Evolutionary conservation across 2,113 vertebrate genomes (phyloP).

Genomic region (Morone chrysops): DNA sequence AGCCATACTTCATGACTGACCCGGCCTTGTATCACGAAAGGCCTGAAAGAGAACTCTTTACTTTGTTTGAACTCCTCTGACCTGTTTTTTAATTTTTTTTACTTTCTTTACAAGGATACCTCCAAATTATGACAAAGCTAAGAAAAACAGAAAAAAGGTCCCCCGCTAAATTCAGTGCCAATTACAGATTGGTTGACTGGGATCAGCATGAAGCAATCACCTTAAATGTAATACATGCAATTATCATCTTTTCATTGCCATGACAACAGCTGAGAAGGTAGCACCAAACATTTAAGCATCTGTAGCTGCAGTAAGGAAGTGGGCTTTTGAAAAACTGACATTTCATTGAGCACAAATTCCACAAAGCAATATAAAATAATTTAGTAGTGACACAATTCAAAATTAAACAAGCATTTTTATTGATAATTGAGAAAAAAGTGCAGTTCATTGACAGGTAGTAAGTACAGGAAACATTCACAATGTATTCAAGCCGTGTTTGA

Average conservation of each 20-base stretch:
- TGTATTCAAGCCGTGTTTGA: not conserved
- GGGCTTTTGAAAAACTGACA: not conserved
- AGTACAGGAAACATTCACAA: not conserved
- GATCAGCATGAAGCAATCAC: conserved; percentile 41
- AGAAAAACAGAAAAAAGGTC: conserved; percentile 23
- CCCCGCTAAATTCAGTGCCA: conserved; percentile 16
- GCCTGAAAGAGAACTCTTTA: conserved; percentile 67
- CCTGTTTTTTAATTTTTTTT: conserved; percentile 3
- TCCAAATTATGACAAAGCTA: conserved; percentile 30
- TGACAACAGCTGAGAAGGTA: conserved; percentile 37
- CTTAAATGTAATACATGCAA: conserved; percentile 39
- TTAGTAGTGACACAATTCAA: not conserved
- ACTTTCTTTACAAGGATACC: conserved; percentile 25
- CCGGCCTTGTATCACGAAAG: conserved; percentile 72
- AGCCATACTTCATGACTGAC: conserved; percentile 55
- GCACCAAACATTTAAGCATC: conserved; percentile 15
- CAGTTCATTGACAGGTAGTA: not conserved
- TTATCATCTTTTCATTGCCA: conserved; percentile 55
- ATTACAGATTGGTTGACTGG: conserved; percentile 37
- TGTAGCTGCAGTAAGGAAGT: not conserved
- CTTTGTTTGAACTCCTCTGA: conserved; percentile 48
- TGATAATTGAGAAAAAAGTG: not conserved
- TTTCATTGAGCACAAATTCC: conserved; percentile 2
- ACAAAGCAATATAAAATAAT: conserved; percentile 5
- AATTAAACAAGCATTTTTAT: conserved; percentile 14